Evolutionary conservation across 2,113 vertebrate species (phyloP), one percentile per base, ranked within the genome.

Genomic region (Mionectes macconnelli): DNA sequence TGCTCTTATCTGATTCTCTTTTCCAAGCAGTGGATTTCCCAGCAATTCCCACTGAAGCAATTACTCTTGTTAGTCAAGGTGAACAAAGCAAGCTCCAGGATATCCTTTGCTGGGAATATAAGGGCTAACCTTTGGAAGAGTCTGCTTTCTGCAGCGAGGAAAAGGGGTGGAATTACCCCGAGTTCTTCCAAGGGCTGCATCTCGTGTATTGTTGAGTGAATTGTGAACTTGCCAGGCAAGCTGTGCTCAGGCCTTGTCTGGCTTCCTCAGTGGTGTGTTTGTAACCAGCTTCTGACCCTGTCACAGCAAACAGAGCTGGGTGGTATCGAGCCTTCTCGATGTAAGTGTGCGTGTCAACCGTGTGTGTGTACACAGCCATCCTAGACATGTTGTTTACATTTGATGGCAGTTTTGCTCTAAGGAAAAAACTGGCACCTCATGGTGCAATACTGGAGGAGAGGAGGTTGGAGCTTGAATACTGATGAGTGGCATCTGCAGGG

Each of bases 21-120:
- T 93, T 87, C 44, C 64, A 84, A 87, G 63, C 55, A 60, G 69
- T 96, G 64, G 55, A 93, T 89, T 97, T 96, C 78, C 92, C 88
- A 87, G 37, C 68, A 97, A 67, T 95, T 94, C 91, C 92, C 95
- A 30, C 76, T 85, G 89, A 79, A 94, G 73, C 72, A 84, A 88
- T 97, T 94, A 88, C 60, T 91, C 60, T 72, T 35, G 18, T 82
- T 94, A 87, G 84, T 74, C 35, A 56, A 86, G 74, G 70, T 80
- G 63, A 85, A 74, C 84, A 89, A 80, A 87, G 52, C 66, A 57
- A 94, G 20, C 73, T 84, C 94, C 94, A 96, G 97, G 97, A 97
- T 96, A 94, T 97, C 97, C 95, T 97, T 88, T 94, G 87, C 88
- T 89, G 89, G 91, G 72, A 95, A 93, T 73, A 19, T 35, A 55